Evolutionary conservation across 2,888 invertebrate species (phyloP).

Genomic region (Theodoxus fluviatilis): DNA sequence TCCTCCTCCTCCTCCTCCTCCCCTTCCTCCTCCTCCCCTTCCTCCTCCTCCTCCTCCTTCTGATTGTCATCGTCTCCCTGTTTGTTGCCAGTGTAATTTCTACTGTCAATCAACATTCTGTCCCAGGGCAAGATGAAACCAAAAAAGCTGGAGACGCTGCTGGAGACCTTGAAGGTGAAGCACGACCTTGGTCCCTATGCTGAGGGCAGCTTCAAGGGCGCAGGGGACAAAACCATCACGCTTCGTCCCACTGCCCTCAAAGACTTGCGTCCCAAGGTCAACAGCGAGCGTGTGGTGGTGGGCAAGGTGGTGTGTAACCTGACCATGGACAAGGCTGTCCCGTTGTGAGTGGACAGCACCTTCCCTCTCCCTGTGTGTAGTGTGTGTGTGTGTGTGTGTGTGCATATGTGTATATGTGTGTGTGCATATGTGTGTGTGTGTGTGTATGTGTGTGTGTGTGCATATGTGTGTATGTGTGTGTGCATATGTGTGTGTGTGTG

Average conservation of each 20-base stretch:
- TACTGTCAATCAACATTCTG: not conserved
- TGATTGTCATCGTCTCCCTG: no score
- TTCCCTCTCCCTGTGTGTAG: conserved; percentile 30
- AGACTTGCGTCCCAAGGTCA: conserved; percentile 73
- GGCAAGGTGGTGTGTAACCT: conserved; percentile 85
- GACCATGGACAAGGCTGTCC: conserved; percentile 77
- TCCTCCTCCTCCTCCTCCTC: no score
- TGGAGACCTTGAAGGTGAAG: conserved; percentile 67
- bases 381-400: no score
- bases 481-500: no score
- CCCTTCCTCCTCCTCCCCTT: no score
- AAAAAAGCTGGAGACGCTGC: conserved; percentile 75
- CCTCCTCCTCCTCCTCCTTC: no score
- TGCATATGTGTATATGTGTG: no score
- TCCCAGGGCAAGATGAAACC: conserved; percentile 74
- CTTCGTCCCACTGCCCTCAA: conserved; percentile 69
- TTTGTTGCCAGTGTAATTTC: no score
- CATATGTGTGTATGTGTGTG: no score
- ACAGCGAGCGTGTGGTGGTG: conserved; percentile 74
- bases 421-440: no score
- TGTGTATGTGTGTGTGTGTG: no score
- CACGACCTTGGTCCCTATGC: conserved; percentile 77
- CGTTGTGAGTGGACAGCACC: conserved; percentile 54
- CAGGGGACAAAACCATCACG: conserved; percentile 68
- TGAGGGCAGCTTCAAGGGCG: conserved; percentile 70